Conservation (phyloP, 2,113 vertebrate genomes). For the Tychaedon coryphoeus region DNA sequence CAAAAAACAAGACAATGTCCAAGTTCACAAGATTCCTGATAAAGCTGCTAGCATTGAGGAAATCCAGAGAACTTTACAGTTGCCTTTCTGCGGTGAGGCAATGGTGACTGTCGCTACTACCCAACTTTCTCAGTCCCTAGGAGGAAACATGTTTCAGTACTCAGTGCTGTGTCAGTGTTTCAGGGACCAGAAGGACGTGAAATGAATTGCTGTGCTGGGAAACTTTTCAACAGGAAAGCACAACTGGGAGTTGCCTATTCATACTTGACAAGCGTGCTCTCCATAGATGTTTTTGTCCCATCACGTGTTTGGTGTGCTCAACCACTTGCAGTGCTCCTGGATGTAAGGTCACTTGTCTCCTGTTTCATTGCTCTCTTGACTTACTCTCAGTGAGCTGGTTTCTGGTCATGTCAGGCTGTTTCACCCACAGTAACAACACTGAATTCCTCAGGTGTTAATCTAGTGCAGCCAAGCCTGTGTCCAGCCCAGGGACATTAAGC, state of each 20-base stretch:
- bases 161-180: neutral
- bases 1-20: neutral
- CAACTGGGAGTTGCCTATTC: neutral
- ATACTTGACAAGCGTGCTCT: neutral
- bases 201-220: neutral
- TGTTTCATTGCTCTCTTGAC: neutral
- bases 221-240: neutral
- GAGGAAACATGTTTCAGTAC: neutral
- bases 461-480: neutral
- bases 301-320: fast-evolving
- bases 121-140: neutral
- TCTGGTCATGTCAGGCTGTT: neutral
- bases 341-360: neutral
- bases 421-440: neutral
- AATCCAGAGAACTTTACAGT: neutral
- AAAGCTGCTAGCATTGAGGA: neutral
- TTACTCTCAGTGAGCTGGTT: neutral
- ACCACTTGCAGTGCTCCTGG: neutral
- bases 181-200: neutral
- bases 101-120: fast-evolving
- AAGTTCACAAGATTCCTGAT: neutral
- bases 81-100: fast-evolving
- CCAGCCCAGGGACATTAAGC: neutral
- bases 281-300: fast-evolving
- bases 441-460: neutral